Conservation (phyloP, 2,888 invertebrate species). For the Drosophila neotestacea region DNA sequence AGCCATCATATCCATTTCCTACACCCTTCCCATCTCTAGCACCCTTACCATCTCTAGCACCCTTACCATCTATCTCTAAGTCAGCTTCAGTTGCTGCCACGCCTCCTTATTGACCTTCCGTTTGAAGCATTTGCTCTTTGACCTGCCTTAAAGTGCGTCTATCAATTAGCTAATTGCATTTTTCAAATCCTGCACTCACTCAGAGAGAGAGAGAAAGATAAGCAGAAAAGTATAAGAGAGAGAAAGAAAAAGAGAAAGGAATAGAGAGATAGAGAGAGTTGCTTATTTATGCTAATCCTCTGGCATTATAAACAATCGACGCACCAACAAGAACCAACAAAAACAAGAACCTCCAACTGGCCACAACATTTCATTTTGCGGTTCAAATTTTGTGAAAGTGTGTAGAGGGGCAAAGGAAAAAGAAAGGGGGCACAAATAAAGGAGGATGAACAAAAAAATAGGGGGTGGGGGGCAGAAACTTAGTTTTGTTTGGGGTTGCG, state of each 20-base stretch:
- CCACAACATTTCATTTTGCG: constrained; percentile 42
- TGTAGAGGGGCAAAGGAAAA: too few relatives aligned
- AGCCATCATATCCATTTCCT: neutral
- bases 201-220: neutral
- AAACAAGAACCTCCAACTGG: constrained; percentile 8
- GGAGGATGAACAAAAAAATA: neutral
- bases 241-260: neutral
- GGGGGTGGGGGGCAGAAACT: neutral
- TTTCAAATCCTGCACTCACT: constrained; percentile 10
- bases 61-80: neutral
- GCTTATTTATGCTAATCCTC: constrained; percentile 63
- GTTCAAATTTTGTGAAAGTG: neutral
- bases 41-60: neutral
- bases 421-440: too few relatives aligned
- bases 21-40: neutral
- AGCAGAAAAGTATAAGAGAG: neutral
- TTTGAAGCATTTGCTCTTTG: constrained; percentile 10
- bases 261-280: too few relatives aligned
- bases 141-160: constrained; percentile 27
- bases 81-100: neutral
- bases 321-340: constrained; percentile 1
- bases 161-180: constrained; percentile 72
- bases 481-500: constrained; percentile 5
- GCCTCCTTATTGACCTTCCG: neutral
- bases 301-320: constrained; percentile 26